Percentiles rank a stretch among this genome's conserved stretches.
Evolutionary conservation across 2,797 vertebrate genomes (phyloP).

Genomic region (Petrocephalus sullivani): DNA sequence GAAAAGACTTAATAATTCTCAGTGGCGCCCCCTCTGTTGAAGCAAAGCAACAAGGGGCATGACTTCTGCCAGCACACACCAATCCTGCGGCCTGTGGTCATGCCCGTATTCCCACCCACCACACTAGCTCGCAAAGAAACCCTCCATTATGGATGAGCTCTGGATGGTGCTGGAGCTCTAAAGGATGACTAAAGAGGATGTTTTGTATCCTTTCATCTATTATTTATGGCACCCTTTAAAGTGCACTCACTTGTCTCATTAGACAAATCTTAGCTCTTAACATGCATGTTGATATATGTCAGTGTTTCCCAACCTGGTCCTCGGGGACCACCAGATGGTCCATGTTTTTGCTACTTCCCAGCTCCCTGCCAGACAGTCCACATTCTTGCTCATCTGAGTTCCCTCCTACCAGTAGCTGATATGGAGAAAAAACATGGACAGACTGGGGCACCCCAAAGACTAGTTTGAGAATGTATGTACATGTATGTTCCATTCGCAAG

Average conservation of each 20-base stretch:
- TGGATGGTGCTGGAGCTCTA: slow-evolving; percentile 37
- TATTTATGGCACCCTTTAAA: slow-evolving; percentile 55
- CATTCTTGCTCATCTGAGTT: not conserved
- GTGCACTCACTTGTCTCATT: slow-evolving; percentile 43
- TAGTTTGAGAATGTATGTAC: slow-evolving; percentile 1
- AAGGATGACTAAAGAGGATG: slow-evolving; percentile 42
- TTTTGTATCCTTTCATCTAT: slow-evolving; percentile 53
- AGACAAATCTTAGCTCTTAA: slow-evolving; percentile 31
- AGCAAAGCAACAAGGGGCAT: slow-evolving; percentile 8
- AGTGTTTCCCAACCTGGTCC: not conserved
- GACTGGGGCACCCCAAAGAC: not conserved
- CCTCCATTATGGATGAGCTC: slow-evolving; percentile 60
- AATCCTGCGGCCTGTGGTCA: slow-evolving; percentile 21
- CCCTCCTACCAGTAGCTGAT: not conserved
- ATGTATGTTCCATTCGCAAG: slow-evolving; percentile 12
- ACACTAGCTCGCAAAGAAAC: slow-evolving; percentile 36
- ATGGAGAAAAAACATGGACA: not conserved
- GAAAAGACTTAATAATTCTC: no score
- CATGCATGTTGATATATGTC: not conserved
- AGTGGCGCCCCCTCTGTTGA: not conserved
- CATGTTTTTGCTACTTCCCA: not conserved
- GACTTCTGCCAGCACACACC: slow-evolving; percentile 32
- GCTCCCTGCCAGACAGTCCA: not conserved
- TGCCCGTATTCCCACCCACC: slow-evolving; percentile 26
- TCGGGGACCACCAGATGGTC: not conserved